A percentile compares a stretch with the other conserved stretches of the same genome.
These are phyloP conservation scores for Gonocerus acuteangulatus DNA, from an alignment of 2,888 invertebrate genomes.

Conservation along the genomic window DNA sequence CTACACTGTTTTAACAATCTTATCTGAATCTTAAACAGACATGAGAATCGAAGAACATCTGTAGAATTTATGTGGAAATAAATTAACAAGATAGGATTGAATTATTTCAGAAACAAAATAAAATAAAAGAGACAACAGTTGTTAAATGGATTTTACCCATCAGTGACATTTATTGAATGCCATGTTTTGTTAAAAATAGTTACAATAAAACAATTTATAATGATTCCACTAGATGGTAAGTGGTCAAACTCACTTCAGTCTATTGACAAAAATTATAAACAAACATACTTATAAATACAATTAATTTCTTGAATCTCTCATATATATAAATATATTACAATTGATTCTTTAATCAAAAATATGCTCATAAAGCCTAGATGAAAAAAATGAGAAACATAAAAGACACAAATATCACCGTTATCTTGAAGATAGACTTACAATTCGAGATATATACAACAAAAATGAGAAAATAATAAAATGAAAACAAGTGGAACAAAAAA, in stretches of 20 bases:
- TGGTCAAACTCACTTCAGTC: constrained; percentile 20
- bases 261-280: constrained; percentile 26
- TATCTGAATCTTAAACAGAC: no score
- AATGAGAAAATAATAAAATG: background rate
- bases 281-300: constrained; percentile 25
- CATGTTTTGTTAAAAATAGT: constrained; percentile 27
- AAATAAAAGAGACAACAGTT: constrained; percentile 11
- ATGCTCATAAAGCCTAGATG: constrained; percentile 9
- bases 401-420: constrained; percentile 20
- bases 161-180: constrained; percentile 23
- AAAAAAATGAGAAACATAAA: constrained; percentile 18
- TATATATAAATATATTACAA: constrained; percentile 21
- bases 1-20: no score
- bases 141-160: constrained; percentile 27
- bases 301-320: constrained; percentile 2
- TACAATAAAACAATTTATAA: constrained; percentile 26
- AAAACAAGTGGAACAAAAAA: constrained; percentile 14
- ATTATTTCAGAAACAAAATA: background rate
- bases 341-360: constrained; percentile 13
- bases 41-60: no score
- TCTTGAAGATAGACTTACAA: constrained; percentile 10
- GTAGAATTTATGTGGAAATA: no score
- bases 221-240: constrained; percentile 19
- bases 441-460: constrained; percentile 16
- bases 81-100: background rate